These are phyloP conservation scores for Scortum barcoo DNA, from an alignment of 2,113 vertebrate species.

Conservation along the genomic window DNA sequence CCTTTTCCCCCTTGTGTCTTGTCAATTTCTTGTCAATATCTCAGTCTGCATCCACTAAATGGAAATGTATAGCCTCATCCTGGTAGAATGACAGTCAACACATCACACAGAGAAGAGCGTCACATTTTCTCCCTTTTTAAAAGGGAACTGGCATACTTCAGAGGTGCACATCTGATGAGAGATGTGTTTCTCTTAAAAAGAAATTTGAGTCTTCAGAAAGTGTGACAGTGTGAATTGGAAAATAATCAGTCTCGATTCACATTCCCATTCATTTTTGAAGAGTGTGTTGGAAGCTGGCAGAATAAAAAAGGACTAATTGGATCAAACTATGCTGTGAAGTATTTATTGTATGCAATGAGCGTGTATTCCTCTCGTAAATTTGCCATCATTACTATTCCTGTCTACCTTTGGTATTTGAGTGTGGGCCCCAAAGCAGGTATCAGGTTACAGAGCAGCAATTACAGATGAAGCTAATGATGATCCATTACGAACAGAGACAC, in stretches of 20 bases:
- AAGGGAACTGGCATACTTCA: constrained; percentile 27
- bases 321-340: constrained; percentile 16
- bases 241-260: constrained; percentile 6
- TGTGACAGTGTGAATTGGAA: constrained; percentile 55
- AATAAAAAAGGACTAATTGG: constrained; percentile 24
- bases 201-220: constrained; percentile 31
- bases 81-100: constrained; percentile 7
- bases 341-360: neutral
- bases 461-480: constrained; percentile 44
- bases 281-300: neutral
- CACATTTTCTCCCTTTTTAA: neutral
- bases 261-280: constrained; percentile 7
- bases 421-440: constrained; percentile 45
- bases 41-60: neutral
- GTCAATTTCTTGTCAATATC: constrained; percentile 16
- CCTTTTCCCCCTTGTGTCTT: neutral
- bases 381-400: constrained; percentile 18
- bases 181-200: constrained; percentile 39
- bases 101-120: neutral
- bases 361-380: constrained; percentile 25
- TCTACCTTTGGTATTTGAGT: constrained; percentile 25
- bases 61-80: neutral
- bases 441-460: constrained; percentile 27
- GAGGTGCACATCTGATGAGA: constrained; percentile 47
- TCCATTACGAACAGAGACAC: constrained; percentile 26